Percentiles rank a stretch among this genome's conserved stretches.
Conservation (phyloP, 2,113 vertebrate genomes). For the Limnothrissa miodon region DNA sequence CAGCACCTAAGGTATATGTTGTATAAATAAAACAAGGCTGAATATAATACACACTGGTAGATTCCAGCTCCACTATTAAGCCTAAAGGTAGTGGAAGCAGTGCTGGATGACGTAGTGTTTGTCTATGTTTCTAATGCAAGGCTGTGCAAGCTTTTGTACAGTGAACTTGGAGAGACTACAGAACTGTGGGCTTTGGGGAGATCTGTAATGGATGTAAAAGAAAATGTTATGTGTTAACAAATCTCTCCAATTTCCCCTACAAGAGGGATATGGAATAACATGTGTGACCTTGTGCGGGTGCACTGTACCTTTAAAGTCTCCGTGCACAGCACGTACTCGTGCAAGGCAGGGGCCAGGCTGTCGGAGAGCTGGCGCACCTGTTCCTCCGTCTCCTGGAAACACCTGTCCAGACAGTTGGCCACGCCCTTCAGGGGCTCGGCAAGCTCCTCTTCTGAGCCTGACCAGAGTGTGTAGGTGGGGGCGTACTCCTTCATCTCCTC, state of each 20-base stretch:
- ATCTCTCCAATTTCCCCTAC: too few species aligned
- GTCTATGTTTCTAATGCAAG: neutral
- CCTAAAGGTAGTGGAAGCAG: too few species aligned
- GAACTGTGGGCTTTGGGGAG: too few species aligned
- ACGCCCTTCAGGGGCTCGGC: constrained; percentile 77
- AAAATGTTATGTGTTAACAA: too few species aligned
- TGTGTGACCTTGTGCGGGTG: neutral
- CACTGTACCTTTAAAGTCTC: constrained; percentile 86
- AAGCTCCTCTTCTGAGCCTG: constrained; percentile 77
- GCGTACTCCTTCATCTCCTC: constrained; percentile 85
- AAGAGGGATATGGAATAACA: neutral
- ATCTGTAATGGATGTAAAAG: too few species aligned
- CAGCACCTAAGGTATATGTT: neutral
- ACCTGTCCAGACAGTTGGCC: constrained; percentile 79
- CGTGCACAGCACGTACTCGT: constrained; percentile 88
- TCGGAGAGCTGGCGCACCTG: constrained; percentile 75
- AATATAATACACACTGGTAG: neutral
- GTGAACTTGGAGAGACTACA: too few species aligned
- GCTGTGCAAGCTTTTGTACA: too few species aligned
- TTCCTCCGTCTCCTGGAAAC: constrained; percentile 77
- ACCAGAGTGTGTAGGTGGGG: constrained; percentile 83
- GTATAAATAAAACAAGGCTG: neutral
- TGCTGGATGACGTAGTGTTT: neutral
- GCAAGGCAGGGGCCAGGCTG: constrained; percentile 78
- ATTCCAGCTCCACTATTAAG: neutral